Evolutionary conservation across 1,140 invertebrate species (phyloP), one percentile per base, ranked within the genome.

Genomic region (Rhynchophorus ferrugineus): DNA sequence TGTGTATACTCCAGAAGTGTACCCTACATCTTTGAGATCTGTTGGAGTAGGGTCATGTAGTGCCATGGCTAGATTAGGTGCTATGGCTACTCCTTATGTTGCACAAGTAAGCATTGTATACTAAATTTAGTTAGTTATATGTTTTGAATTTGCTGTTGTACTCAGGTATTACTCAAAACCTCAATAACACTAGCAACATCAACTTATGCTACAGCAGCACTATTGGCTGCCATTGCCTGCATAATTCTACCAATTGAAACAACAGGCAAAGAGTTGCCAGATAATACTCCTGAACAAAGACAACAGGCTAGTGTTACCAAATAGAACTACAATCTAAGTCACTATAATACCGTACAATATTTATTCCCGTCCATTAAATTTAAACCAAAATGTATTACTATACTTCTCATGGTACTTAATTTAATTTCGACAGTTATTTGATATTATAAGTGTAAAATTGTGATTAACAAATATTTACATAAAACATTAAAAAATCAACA

Each of bases 1-100:
- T 66, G 91, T 96, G 11, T 96, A 97, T 62, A 95, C 93, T 11
- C 91, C 92, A 17, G 92, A 95, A 78, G 88, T 94, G 47, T 95
- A 95, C 70, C 91, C 93, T 0, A 95, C 90, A 2, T 87, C 88
- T 36, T 77, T 94, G 54, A 69, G 91, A 56, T 86, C 89, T 21
- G 82, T 92, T 29, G 92, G 91, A 1, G 82, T 95, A 0, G 91
- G 91, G 2, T 83, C 88, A 1, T 93, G 91, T 68, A 91, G 87
- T 64, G 87, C 85, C 2, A 91, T 95, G 77, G 91, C 92, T 2
- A 72, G 93, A 49, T 76, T 95, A 19, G 93, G 93, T 29, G 91
- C 92, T 14, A 94, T 95, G 81, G 70, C 91, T 2, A 95, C 92
- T 1, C 92, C 92, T 1, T 94, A 95, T 67, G 82, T 96, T 24